Evolutionary conservation across 2,797 vertebrate species (phyloP), one percentile per base, ranked within the genome.

Genomic region (Onychomys leucogaster): DNA sequence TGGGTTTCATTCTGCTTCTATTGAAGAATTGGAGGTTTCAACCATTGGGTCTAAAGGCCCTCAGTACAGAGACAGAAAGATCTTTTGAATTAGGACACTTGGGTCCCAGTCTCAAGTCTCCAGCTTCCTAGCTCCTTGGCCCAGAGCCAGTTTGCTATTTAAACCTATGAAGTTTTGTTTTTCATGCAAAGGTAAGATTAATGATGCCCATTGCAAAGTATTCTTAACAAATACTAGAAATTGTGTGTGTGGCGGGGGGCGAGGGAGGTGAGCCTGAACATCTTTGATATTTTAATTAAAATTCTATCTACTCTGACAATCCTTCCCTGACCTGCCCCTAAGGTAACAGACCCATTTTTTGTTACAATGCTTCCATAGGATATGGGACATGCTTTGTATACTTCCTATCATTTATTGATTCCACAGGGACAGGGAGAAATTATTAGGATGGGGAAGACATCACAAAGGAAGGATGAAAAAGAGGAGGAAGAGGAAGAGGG

Each of bases 151-250:
- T 86, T 90, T 78, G 49, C 85, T 88, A 90, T 84, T 94, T 95
- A 84, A 94, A 81, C 27, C 86, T 91, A 73, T 55, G 91, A 86
- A 89, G 41, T 46, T 93, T 91, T n/a, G 32, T 80, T 96, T 82
- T 84, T 96, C 32, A 1, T 92, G 76, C 87, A 16, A 96, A 97
- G 86, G 75, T 80, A 49, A 95, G 43, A 90, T 87, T 95, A 94
- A 89, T 95, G 69, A 96, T 43, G 75, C 13, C 23, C 7, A 67
- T 83, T 87, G 87, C 65, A 43, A 21, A 59, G 32, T 46, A 32
- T 61, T 84, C 46, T 80, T 91, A 87, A 93, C 88, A 96, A 95
- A 90, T 95, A 94, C 83, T 91, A 90, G 78, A 90, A 69, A 89
- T 94, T 88, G 80, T 65, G 23, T 27, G 13, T 43, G 59, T 41